phyloP scores from a whole-genome alignment of 1,140 invertebrate species.

The Pristionchus pacificus region DNA sequence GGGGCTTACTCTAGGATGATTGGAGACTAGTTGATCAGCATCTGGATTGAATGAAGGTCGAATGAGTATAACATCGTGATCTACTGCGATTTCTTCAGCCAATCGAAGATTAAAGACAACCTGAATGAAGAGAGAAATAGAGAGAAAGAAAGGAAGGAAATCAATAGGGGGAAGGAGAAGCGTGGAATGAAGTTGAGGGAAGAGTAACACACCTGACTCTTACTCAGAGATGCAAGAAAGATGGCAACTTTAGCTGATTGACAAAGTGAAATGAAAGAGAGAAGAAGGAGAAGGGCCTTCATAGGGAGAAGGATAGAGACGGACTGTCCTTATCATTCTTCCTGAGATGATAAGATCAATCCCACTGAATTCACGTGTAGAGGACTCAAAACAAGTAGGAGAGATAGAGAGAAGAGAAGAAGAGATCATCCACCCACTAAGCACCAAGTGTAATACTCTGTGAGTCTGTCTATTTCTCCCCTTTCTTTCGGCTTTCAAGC shows the following conservation, averaged over 20 bases:
- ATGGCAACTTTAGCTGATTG: conserved; percentile 13
- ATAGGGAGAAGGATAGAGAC: too few relatives aligned
- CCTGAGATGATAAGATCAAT: too few relatives aligned
- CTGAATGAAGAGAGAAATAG: conserved; percentile 2
- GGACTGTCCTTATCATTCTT: too few relatives aligned
- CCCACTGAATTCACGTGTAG: too few relatives aligned
- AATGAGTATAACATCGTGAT: conserved; percentile 13
- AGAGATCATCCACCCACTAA: too few relatives aligned
- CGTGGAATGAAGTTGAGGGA: neutral
- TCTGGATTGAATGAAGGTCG: conserved; percentile 1
- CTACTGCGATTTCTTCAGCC: neutral
- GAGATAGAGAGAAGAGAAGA: too few relatives aligned
- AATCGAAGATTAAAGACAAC: conserved; percentile 7
- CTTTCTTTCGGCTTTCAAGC: too few relatives aligned
- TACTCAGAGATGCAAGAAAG: conserved; percentile 11
- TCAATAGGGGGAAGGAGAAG: neutral
- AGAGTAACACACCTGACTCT: conserved; percentile 8
- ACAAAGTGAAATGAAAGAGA: too few relatives aligned
- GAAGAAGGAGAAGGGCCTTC: too few relatives aligned
- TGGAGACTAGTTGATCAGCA: neutral
- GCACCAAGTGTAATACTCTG: too few relatives aligned
- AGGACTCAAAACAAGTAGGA: too few relatives aligned
- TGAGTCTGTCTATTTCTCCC: too few relatives aligned
- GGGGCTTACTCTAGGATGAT: conserved; percentile 2
- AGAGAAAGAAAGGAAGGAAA: neutral